These are phyloP conservation scores for Cyanoramphus novaezelandiae DNA, from an alignment of 2,113 vertebrate genomes.

Conservation along the genomic window DNA sequence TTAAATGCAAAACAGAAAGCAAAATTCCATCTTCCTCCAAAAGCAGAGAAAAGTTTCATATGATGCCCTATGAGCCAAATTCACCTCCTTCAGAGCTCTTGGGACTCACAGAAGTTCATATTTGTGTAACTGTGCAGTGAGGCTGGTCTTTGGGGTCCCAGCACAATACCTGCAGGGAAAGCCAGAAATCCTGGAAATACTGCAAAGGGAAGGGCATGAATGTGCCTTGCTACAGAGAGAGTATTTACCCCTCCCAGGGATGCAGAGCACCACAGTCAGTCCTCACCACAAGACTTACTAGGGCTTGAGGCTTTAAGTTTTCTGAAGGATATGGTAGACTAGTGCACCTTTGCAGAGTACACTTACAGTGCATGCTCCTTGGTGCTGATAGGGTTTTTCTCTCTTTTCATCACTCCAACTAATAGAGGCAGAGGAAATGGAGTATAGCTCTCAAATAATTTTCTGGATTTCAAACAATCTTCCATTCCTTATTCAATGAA, in stretches of 20 bases:
- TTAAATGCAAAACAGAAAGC: constrained; percentile 46
- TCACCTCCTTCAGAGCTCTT: not conserved
- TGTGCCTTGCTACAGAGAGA: not conserved
- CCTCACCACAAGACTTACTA: not conserved
- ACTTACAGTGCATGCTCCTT: not conserved
- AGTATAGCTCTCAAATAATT: not conserved
- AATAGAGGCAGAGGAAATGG: not conserved
- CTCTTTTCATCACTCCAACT: not conserved
- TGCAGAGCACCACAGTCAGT: not conserved
- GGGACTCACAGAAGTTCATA: not conserved
- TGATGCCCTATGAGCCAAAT: not conserved
- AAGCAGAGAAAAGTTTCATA: not conserved
- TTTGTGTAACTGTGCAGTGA: not conserved
- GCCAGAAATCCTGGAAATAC: not conserved
- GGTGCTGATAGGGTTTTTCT: not conserved
- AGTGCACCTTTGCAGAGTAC: not conserved
- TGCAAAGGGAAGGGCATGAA: not conserved
- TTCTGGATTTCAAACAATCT: not conserved
- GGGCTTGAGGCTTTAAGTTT: not conserved
- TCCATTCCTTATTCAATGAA: not conserved
- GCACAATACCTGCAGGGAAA: not conserved
- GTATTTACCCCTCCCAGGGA: not conserved
- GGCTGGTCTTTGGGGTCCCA: not conserved
- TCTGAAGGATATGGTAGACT: not conserved
- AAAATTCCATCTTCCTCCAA: not conserved